Conservation (phyloP, 35 echinoderm and acorn worm genomes). For the Strongylocentrotus purpuratus region DNA sequence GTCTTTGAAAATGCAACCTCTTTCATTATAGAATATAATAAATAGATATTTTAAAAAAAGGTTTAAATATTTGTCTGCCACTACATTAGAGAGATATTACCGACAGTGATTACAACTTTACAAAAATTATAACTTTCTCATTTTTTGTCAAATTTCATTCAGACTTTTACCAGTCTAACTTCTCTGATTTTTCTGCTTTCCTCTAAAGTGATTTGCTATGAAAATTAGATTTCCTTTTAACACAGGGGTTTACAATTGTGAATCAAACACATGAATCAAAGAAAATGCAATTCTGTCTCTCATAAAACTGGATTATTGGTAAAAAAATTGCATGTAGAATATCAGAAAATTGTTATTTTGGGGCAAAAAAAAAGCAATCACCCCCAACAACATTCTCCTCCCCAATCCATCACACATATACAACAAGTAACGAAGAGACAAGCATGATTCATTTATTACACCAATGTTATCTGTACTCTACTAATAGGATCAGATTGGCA, state of each 20-base stretch:
- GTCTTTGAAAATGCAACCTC: too few species aligned
- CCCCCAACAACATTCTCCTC: background rate
- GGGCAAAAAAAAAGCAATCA: background rate
- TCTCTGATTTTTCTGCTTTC: too few species aligned
- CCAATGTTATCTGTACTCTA: background rate
- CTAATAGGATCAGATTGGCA: slow-evolving; percentile 14
- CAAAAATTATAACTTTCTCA: too few species aligned
- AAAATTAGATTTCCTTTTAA: too few species aligned
- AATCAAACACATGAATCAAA: background rate
- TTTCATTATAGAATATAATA: too few species aligned
- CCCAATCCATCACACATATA: background rate
- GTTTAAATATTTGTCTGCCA: too few species aligned
- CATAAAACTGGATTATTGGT: background rate
- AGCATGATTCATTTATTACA: slow-evolving; percentile 23
- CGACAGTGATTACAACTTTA: too few species aligned
- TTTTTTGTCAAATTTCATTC: too few species aligned
- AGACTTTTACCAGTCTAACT: too few species aligned
- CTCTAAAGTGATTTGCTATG: too few species aligned
- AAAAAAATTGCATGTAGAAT: background rate
- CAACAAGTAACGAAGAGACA: background rate
- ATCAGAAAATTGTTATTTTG: background rate
- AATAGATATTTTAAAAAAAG: too few species aligned
- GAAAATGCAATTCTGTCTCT: background rate
- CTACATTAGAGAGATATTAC: too few species aligned
- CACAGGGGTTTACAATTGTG: background rate